A percentile compares a stretch with the other conserved stretches of the same genome.
phyloP scores from a whole-genome alignment of 2,888 invertebrate genomes.

The Melanophora roralis region DNA sequence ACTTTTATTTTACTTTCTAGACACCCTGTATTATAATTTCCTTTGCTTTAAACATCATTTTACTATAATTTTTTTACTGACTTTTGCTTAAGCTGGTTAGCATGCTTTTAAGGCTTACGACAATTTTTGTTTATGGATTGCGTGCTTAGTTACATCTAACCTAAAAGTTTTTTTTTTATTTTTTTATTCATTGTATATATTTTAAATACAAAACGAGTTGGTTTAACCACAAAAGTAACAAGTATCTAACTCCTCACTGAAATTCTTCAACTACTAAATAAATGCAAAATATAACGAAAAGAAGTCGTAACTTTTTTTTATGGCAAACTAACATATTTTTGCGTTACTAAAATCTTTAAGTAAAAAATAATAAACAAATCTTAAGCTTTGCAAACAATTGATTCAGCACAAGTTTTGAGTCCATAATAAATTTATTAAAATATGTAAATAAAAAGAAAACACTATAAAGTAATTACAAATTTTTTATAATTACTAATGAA shows the following conservation, averaged over 20 bases:
- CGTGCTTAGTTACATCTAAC: no score
- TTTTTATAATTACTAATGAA: no score
- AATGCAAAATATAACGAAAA: conserved; percentile 38
- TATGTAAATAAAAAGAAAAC: no score
- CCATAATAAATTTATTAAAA: conserved; percentile 26
- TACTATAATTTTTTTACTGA: no score
- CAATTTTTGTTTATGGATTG: background rate
- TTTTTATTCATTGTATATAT: no score
- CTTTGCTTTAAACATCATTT: background rate
- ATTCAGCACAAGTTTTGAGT: conserved; percentile 43
- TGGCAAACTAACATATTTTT: background rate
- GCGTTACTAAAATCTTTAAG: conserved; percentile 40
- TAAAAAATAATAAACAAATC: no score
- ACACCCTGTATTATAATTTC: conserved; percentile 13
- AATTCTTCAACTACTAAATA: conserved; percentile 70
- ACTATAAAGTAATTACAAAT: no score
- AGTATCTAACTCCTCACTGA: conserved; percentile 73
- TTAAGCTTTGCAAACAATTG: no score
- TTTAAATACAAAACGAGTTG: no score
- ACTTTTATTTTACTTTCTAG: background rate
- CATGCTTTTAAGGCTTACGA: background rate
- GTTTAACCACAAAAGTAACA: conserved; percentile 30
- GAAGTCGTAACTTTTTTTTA: no score
- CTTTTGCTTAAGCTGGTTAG: background rate
- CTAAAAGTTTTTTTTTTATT: no score